Evolutionary conservation across 2,113 vertebrate genomes (phyloP), one percentile per base, ranked within the genome.

Genomic region (Monarcha castaneiventris): DNA sequence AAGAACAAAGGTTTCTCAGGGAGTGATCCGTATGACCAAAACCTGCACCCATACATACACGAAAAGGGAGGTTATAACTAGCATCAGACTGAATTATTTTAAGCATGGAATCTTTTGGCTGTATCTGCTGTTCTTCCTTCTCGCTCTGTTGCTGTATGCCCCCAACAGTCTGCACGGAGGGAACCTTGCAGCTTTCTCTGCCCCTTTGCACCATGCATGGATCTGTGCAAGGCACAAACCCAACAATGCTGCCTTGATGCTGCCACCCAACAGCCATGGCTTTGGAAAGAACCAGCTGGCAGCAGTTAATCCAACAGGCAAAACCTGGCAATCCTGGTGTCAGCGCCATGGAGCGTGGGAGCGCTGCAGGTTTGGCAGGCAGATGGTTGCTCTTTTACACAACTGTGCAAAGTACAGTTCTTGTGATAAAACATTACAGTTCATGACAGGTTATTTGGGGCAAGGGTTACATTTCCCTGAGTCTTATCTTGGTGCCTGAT

Each of bases 351-450:
- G 61, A 76, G 52, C 5, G 7, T 93, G 94, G 88, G 88, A 96
- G 64, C 4, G 0, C 69, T 49, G 71, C 1, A 0, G 49, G 37
- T 88, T 68, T 96, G 93, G 88, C 90, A 90, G 64, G 69, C 2
- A 3, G 39, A 33, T 7, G 2, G 49, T 9, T 74, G 75, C 62
- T 63, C 82, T 75, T 96, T 87, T 90, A 95, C 83, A 90, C 54
- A 95, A 92, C 84, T 62, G 96, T 84, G 41, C 96, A 96, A 97
- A 96, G 96, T 97, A 82, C 93, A 95, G 44, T 58, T 64, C 73
- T 78, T 32, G n/a, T 89, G 90, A 96, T 94, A 94, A 95, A 96
- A 96, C 64, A 78, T 93, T 92, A 88, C 73, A 96, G 85, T 84
- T 93, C 21, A 27, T 76, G 76, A 90, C 56, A 89, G 80, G 76